Evolutionary conservation across 1,140 invertebrate genomes (phyloP), one percentile per base, ranked within the genome.

Genomic region (Akabosia matsudoensis): DNA sequence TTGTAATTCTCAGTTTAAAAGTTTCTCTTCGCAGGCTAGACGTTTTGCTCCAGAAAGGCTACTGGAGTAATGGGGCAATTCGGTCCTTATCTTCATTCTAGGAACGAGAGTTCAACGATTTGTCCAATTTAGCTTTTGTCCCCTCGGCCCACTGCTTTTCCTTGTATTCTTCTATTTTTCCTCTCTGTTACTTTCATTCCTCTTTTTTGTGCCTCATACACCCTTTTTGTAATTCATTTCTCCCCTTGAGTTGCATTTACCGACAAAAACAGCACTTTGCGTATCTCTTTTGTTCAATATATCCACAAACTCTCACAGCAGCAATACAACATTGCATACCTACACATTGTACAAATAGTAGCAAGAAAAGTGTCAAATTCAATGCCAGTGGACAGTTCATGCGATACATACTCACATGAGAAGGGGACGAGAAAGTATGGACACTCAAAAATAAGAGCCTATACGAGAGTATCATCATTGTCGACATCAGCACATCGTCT

Each of bases 131-230:
- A n/a, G n/a, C n/a, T n/a, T n/a, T n/a, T 61, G 74, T 73, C 30
- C 70, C 30, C 52, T 52, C 16, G 16, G 33, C 13, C 70, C 67
- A 74, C 78, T 54, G 75, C 81, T 75, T 74, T 81, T 78, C 45
- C 18, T 52, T 78, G 37, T 10, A 45, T 45, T 7, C 18, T 45
- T 45, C 37, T 45, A 45, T 45, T 45, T 45, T 45, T 51, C 74
- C n/a, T 52, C 52, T 56, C 52, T 56, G 2, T 34, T 75, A 30
- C 30, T 30, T 45, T 30, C 70, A 16, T 77, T 73, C 70, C 73
- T 78, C 56, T 77, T 56, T 74, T 74, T 71, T 70, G 45, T 80
- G 78, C 82, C 4, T 13, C 13, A 61, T 10, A 61, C 54, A 61
- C 4, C 54, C 54, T 61, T 61, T 45, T 61, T 61, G 54, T 22